These are phyloP conservation scores for Leptodirus hochenwartii DNA, from an alignment of 2,888 invertebrate species.

Conservation along the genomic window DNA sequence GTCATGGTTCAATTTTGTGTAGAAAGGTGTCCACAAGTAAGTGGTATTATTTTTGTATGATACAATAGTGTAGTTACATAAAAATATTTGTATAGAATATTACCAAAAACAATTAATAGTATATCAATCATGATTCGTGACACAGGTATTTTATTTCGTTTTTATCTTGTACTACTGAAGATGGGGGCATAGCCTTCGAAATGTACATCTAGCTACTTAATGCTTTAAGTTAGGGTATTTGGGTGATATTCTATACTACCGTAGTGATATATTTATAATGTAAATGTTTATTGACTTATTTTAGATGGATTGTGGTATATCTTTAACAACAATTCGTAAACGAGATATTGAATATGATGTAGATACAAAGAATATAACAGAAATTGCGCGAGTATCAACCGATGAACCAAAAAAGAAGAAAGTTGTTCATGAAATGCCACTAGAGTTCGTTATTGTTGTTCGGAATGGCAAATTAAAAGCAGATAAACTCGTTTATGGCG, in stretches of 20 bases:
- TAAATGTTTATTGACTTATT: no score
- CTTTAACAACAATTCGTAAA: background rate
- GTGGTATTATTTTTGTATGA: slow-evolving; percentile 12
- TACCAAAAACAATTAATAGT: background rate
- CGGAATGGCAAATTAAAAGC: slow-evolving; percentile 35
- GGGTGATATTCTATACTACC: no score
- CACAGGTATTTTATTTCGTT: no score
- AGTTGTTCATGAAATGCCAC: slow-evolving; percentile 27
- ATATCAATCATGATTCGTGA: no score
- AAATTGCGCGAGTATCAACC: slow-evolving; percentile 9
- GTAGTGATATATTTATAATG: no score
- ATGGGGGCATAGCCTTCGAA: no score
- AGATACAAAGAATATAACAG: slow-evolving; percentile 2
- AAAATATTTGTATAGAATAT: background rate
- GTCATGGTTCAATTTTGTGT: slow-evolving; percentile 68
- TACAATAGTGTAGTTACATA: slow-evolving; percentile 1
- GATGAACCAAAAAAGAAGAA: slow-evolving; percentile 14
- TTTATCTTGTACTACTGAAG: no score
- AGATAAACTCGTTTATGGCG: slow-evolving; percentile 46
- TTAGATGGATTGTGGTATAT: slow-evolving; percentile 1
- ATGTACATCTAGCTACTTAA: no score
- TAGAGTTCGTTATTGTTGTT: slow-evolving; percentile 39
- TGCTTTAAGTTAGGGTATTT: no score
- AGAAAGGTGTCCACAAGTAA: slow-evolving; percentile 45
- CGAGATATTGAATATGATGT: background rate